Evolutionary conservation across 1,140 invertebrate genomes (phyloP).

Genomic region (Pseudomyrmex flavicornis): DNA sequence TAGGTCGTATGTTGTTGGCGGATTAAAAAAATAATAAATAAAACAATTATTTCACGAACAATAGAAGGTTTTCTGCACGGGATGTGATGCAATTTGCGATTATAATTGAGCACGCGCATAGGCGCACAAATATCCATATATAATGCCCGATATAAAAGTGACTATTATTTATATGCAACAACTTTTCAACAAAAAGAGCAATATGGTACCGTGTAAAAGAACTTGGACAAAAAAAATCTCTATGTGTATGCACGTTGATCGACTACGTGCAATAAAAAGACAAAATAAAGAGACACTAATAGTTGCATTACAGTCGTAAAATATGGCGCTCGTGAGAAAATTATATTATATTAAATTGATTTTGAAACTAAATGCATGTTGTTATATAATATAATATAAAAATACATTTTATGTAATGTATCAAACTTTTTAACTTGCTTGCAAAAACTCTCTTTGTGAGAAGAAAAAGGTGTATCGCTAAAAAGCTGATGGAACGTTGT

Average conservation of each 20-base stretch:
- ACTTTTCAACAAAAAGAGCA: too few species aligned
- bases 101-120: constrained; percentile 4
- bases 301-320: too few species aligned
- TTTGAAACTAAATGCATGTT: too few species aligned
- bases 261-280: not conserved
- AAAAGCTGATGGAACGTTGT: not conserved
- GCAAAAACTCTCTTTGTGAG: not conserved
- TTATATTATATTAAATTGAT: too few species aligned
- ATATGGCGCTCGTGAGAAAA: not conserved
- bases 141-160: constrained; percentile 33
- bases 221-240: not conserved
- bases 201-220: not conserved
- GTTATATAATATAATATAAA: too few species aligned
- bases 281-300: not conserved
- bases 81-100: constrained; percentile 31
- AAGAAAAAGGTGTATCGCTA: not conserved
- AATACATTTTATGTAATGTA: too few species aligned
- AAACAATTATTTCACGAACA: constrained; percentile 51
- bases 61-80: constrained; percentile 14
- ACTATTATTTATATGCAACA: not conserved
- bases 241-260: not conserved
- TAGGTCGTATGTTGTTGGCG: not conserved
- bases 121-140: constrained; percentile 51
- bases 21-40: constrained; percentile 6
- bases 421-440: too few species aligned